Evolutionary conservation across 2,113 vertebrate genomes (phyloP).

Genomic region (Paramisgurnus dabryanus): DNA sequence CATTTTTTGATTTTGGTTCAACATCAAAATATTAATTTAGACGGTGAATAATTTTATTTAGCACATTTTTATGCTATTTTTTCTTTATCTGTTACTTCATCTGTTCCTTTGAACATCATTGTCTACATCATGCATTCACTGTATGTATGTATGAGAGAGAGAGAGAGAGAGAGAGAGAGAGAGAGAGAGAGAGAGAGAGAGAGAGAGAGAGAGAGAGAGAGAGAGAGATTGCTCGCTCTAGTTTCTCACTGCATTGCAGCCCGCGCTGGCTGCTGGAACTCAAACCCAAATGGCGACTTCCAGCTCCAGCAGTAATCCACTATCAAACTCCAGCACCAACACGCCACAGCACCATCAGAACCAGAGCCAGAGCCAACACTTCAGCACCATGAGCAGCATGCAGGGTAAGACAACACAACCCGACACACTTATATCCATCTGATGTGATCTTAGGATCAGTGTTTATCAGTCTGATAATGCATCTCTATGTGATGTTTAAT

Average conservation of each 20-base stretch:
- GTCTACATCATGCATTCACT: no score
- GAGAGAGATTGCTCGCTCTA: slow-evolving; percentile 69
- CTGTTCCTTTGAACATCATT: no score
- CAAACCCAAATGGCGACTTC: slow-evolving; percentile 89
- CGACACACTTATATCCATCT: background rate
- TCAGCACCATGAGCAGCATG: slow-evolving; percentile 85
- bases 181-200: slow-evolving; percentile 67
- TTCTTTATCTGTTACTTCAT: background rate
- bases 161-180: background rate
- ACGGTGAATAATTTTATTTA: no score
- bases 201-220: slow-evolving; percentile 45
- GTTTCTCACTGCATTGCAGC: slow-evolving; percentile 81
- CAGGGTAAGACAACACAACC: slow-evolving; percentile 79
- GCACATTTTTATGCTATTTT: no score
- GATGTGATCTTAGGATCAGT: background rate
- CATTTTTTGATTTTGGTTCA: no score
- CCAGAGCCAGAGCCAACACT: slow-evolving; percentile 68
- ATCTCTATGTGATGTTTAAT: no score
- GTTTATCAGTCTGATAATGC: background rate
- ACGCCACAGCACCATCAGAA: slow-evolving; percentile 63
- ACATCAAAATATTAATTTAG: no score
- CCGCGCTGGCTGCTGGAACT: slow-evolving; percentile 74
- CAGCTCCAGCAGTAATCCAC: slow-evolving; percentile 73
- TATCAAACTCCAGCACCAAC: slow-evolving; percentile 66
- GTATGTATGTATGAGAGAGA: slow-evolving; percentile 57